phyloP scores from a whole-genome alignment of 2,797 vertebrate genomes.

The Tapirus indicus region DNA sequence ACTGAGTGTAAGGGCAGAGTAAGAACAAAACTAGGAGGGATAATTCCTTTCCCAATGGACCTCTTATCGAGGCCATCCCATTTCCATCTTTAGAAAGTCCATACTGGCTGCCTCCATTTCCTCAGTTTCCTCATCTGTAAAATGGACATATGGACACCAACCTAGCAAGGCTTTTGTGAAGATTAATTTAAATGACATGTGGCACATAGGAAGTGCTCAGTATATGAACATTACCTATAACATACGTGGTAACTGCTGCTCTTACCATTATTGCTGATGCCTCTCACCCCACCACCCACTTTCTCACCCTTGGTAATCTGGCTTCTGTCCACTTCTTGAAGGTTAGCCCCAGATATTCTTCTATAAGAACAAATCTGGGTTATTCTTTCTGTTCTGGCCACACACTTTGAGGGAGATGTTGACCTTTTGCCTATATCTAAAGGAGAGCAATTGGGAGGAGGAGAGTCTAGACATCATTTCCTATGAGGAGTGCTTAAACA shows the following conservation, averaged over 20 bases:
- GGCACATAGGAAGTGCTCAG: neutral
- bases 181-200: neutral
- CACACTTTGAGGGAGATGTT: neutral
- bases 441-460: neutral
- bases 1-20: neutral
- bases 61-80: neutral
- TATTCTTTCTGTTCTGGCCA: neutral
- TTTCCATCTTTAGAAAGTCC: neutral
- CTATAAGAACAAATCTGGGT: neutral
- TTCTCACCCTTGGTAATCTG: accelerated
- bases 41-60: neutral
- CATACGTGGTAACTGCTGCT: too few relatives aligned
- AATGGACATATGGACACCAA: neutral
- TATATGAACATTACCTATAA: accelerated
- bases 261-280: neutral
- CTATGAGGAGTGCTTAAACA: neutral
- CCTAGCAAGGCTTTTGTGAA: neutral
- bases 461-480: neutral
- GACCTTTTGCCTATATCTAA: neutral
- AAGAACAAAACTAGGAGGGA: neutral
- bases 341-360: neutral
- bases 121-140: neutral
- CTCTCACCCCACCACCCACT: neutral
- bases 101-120: too few relatives aligned
- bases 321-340: neutral